A percentile compares a stretch with the other conserved stretches of the same genome.
These are phyloP conservation scores for Julus scanicus DNA, from an alignment of 2,888 invertebrate species.

Conservation along the genomic window DNA sequence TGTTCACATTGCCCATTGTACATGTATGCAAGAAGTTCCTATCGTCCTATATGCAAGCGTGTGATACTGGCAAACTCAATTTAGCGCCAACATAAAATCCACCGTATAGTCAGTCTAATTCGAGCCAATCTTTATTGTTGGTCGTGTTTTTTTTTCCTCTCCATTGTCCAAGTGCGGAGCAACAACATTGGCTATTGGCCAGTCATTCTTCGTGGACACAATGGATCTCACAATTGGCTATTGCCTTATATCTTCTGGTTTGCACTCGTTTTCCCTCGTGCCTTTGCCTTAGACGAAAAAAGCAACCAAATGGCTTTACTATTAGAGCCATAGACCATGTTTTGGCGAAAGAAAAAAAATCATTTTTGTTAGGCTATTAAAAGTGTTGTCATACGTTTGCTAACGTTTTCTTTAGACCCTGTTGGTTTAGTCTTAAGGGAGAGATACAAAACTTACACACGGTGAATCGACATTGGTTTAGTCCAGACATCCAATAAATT, in stretches of 20 bases:
- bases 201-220: constrained; percentile 36
- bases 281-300: neutral
- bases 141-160: neutral
- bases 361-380: constrained; percentile 24
- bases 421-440: neutral
- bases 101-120: constrained; percentile 42
- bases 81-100: constrained; percentile 7
- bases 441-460: neutral
- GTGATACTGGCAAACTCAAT: constrained; percentile 38
- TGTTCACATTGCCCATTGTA: neutral
- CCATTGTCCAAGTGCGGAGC: neutral
- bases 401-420: neutral
- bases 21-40: neutral
- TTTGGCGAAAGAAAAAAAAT: neutral
- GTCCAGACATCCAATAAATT: neutral
- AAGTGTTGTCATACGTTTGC: neutral
- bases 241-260: constrained; percentile 29
- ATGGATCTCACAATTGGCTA: constrained; percentile 25
- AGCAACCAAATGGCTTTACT: constrained; percentile 42
- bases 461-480: neutral
- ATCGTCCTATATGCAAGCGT: neutral
- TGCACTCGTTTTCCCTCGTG: constrained; percentile 20
- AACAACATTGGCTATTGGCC: constrained; percentile 16
- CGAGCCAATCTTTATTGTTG: constrained; percentile 35
- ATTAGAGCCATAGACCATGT: neutral